Conservation (phyloP, 2,888 invertebrate species). For the Octodonta nipae region DNA sequence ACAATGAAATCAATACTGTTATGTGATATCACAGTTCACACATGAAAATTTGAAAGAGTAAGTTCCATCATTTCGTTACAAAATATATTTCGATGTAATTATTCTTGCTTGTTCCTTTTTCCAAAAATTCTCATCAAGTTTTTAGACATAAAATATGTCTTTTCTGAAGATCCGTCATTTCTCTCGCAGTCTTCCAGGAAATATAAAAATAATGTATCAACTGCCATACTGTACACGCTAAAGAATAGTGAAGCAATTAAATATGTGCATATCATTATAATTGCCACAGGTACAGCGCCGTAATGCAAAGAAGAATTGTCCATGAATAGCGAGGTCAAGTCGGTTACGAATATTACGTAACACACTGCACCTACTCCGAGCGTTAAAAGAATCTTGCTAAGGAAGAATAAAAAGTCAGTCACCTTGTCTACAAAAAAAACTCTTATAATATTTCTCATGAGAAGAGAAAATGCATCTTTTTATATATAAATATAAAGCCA, state of each 20-base stretch:
- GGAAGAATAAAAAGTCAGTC: conserved; percentile 80
- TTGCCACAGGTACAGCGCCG: conserved; percentile 67
- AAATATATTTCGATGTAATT: background rate
- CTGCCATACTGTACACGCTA: conserved; percentile 91
- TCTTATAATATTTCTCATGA: conserved; percentile 71
- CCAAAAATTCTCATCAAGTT: conserved; percentile 80
- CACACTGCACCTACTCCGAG: conserved; percentile 62
- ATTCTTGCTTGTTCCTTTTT: conserved; percentile 47
- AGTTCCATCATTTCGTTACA: no score
- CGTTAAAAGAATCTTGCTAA: conserved; percentile 78
- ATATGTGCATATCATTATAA: conserved; percentile 72
- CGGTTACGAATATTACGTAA: conserved; percentile 57
- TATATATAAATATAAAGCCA: no score
- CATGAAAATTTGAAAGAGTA: no score
- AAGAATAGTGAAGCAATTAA: conserved; percentile 83
- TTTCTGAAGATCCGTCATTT: conserved; percentile 81
- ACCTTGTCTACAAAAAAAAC: conserved; percentile 71
- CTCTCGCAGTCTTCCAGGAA: conserved; percentile 93
- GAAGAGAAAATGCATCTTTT: conserved; percentile 73
- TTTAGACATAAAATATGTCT: conserved; percentile 90
- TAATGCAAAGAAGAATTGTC: conserved; percentile 53
- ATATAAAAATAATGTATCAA: conserved; percentile 90
- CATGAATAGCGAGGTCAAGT: conserved; percentile 30
- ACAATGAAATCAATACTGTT: no score
- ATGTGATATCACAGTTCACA: no score